These are phyloP conservation scores for Mizuhopecten yessoensis DNA, from an alignment of 1,140 invertebrate genomes.

Conservation along the genomic window DNA sequence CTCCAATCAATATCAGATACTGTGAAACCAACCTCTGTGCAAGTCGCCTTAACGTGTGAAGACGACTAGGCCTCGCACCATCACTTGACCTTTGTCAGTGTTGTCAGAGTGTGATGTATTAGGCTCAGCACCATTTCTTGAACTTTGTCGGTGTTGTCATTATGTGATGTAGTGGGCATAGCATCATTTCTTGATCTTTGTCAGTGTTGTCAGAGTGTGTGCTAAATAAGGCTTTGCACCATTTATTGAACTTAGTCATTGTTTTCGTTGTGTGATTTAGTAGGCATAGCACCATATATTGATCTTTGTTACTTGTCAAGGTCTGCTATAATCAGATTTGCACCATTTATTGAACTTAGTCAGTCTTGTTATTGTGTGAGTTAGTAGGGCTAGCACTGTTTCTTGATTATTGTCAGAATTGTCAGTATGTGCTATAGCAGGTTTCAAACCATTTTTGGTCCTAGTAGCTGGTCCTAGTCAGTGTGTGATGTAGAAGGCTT, in stretches of 20 bases:
- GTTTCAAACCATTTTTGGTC: background rate
- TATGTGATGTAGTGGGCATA: background rate
- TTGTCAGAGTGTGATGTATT: background rate
- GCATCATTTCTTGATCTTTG: background rate
- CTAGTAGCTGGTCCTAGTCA: too few relatives aligned
- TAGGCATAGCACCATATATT: background rate
- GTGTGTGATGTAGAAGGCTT: too few relatives aligned
- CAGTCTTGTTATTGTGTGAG: too few relatives aligned
- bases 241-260: background rate
- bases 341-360: too few relatives aligned
- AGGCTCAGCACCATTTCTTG: background rate
- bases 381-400: too few relatives aligned
- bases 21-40: background rate
- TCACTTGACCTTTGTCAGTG: background rate
- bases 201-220: background rate
- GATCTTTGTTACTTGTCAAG: background rate
- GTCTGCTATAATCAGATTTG: background rate
- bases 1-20: background rate
- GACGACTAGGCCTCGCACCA: background rate
- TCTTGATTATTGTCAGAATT: too few relatives aligned
- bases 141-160: background rate
- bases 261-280: background rate
- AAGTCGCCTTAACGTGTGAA: background rate
- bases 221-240: background rate
- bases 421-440: background rate